phyloP scores from a whole-genome alignment of 2,797 vertebrate genomes.

The Xenops minutus region DNA sequence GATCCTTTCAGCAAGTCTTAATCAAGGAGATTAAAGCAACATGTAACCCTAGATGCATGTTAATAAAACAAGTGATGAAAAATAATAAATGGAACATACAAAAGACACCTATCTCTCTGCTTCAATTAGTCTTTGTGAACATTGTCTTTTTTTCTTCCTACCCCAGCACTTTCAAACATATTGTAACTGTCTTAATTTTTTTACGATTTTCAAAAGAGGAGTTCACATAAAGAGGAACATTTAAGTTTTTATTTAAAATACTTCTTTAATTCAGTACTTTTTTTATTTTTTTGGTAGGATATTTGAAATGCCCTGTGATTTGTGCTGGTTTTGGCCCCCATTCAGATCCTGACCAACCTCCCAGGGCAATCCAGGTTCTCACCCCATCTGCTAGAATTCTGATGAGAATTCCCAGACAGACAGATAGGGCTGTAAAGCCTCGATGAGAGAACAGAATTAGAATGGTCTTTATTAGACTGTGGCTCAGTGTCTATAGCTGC shows the following conservation, averaged over 20 bases:
- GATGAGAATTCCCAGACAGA: slow-evolving; percentile 56
- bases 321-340: neutral
- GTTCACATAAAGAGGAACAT: neutral
- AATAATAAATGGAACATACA: slow-evolving; percentile 75
- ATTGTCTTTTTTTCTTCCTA: slow-evolving; percentile 59
- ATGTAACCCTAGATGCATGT: slow-evolving; percentile 81
- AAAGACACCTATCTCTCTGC: slow-evolving; percentile 73
- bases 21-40: slow-evolving; percentile 88
- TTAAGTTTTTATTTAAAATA: slow-evolving; percentile 3
- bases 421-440: neutral
- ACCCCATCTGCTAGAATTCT: slow-evolving; percentile 57
- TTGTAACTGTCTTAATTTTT: slow-evolving; percentile 6
- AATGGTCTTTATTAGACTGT: slow-evolving; percentile 16
- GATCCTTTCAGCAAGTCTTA: slow-evolving; percentile 86
- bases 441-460: slow-evolving; percentile 17
- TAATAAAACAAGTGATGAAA: slow-evolving; percentile 85
- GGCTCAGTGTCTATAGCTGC: neutral
- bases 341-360: slow-evolving; percentile 36
- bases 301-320: neutral
- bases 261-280: neutral
- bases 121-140: slow-evolving; percentile 76
- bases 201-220: slow-evolving; percentile 14
- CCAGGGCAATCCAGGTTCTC: slow-evolving; percentile 53
- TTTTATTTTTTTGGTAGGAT: neutral
- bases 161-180: slow-evolving; percentile 82